A percentile compares a stretch with the other conserved stretches of the same genome.
These are phyloP conservation scores for Stenichneumon culpator DNA, from an alignment of 2,888 invertebrate species.

Conservation along the genomic window DNA sequence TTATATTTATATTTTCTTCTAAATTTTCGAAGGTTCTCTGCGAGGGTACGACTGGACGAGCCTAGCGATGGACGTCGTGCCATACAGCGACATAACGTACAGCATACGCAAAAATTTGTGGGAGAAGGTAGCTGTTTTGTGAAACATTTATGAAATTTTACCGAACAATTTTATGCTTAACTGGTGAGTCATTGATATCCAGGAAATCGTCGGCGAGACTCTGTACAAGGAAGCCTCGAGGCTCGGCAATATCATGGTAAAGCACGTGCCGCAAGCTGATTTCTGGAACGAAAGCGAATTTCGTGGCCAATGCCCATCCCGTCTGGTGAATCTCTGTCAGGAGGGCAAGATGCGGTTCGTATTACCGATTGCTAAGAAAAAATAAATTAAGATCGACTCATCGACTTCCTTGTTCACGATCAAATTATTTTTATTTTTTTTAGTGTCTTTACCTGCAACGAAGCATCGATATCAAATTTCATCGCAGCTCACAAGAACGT, in stretches of 20 bases:
- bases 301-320: slow-evolving; percentile 76
- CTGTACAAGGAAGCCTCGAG: slow-evolving; percentile 79
- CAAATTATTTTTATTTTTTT: slow-evolving; percentile 43
- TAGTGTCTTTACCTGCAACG: slow-evolving; percentile 80
- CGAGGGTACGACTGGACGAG: slow-evolving; percentile 80
- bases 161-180: slow-evolving; percentile 9
- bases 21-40: slow-evolving; percentile 75
- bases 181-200: slow-evolving; percentile 38
- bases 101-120: slow-evolving; percentile 78
- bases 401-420: neutral
- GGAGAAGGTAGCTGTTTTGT: slow-evolving; percentile 74
- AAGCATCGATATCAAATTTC: slow-evolving; percentile 79
- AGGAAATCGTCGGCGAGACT: slow-evolving; percentile 77
- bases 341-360: slow-evolving; percentile 77
- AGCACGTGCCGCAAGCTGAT: slow-evolving; percentile 75
- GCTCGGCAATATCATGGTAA: slow-evolving; percentile 74
- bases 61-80: slow-evolving; percentile 74
- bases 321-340: slow-evolving; percentile 78
- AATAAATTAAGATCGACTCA: neutral
- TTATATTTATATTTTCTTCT: slow-evolving; percentile 15
- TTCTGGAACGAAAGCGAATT: slow-evolving; percentile 81
- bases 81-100: slow-evolving; percentile 75
- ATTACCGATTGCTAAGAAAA: neutral
- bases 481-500: slow-evolving; percentile 80
- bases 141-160: slow-evolving; percentile 15